These are phyloP conservation scores for Cybosia mesomella DNA, from an alignment of 2,888 invertebrate species.

Conservation along the genomic window DNA sequence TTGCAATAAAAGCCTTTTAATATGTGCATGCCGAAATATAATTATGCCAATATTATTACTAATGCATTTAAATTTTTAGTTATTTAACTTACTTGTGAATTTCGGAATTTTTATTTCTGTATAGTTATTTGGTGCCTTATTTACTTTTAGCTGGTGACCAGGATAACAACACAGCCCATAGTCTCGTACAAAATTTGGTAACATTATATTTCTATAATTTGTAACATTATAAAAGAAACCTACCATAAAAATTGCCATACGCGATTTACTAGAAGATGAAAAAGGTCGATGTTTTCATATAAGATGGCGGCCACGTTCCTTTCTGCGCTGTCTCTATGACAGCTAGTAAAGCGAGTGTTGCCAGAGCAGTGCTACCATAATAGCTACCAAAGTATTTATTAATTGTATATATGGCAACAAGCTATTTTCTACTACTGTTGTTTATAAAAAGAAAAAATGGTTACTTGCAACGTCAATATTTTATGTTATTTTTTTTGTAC, in stretches of 20 bases:
- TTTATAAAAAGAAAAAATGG: not conserved
- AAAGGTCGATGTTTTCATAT: too few relatives aligned
- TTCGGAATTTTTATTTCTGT: constrained; percentile 30
- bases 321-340: not conserved
- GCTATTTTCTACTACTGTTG: not conserved
- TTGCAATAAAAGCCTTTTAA: not conserved
- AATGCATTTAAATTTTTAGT: not conserved
- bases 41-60: not conserved
- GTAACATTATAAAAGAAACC: not conserved
- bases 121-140: constrained; percentile 50
- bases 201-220: not conserved
- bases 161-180: not conserved
- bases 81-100: constrained; percentile 22
- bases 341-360: not conserved
- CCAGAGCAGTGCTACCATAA: not conserved
- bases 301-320: not conserved
- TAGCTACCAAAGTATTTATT: not conserved
- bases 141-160: constrained; percentile 36
- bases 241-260: not conserved
- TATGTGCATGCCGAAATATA: constrained; percentile 1
- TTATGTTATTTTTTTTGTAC: not conserved
- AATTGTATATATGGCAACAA: not conserved
- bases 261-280: not conserved
- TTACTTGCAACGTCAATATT: not conserved
- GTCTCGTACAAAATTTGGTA: not conserved